phyloP scores from a whole-genome alignment of 2,113 vertebrate genomes.

The Fukomys damarensis region DNA sequence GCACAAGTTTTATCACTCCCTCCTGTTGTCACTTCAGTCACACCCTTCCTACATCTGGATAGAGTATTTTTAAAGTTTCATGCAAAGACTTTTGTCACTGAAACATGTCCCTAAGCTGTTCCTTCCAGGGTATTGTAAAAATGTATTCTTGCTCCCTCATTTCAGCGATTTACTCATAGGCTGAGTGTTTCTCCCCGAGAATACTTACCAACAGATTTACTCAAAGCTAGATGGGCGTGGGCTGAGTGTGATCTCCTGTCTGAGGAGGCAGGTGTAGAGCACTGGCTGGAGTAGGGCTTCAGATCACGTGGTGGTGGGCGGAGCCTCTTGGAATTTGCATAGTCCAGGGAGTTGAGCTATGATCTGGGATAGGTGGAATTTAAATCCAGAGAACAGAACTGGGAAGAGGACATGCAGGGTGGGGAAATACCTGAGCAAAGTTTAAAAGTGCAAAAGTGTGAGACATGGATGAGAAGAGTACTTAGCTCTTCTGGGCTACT shows the following conservation, averaged over 20 bases:
- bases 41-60: neutral
- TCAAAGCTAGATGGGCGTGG: neutral
- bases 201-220: neutral
- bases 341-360: neutral
- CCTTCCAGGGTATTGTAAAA: neutral
- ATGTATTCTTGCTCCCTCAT: neutral
- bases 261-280: neutral
- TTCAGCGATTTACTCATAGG: neutral
- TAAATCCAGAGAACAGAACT: neutral
- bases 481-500: neutral
- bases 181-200: neutral
- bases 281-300: neutral
- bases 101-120: neutral
- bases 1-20: neutral
- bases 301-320: neutral
- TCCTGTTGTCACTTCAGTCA: neutral
- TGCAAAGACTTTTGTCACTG: neutral
- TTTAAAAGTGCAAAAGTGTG: neutral
- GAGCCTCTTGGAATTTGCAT: neutral
- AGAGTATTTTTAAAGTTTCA: neutral
- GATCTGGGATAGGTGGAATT: neutral
- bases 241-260: neutral
- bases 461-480: neutral
- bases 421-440: neutral
- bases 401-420: neutral